Evolutionary conservation across 1,140 invertebrate species (phyloP).

Genomic region (Cydia strobilella): DNA sequence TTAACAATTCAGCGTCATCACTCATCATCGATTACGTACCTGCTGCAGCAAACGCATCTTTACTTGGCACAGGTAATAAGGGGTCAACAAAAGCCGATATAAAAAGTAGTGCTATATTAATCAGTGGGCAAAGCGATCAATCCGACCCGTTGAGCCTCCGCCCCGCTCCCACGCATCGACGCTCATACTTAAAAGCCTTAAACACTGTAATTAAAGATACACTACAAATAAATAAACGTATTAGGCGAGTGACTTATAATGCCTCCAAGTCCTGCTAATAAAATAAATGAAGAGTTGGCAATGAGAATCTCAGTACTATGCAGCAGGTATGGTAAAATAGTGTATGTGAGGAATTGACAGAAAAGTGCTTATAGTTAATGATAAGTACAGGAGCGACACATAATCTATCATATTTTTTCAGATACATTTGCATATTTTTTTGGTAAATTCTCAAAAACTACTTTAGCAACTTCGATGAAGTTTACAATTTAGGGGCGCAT

Average conservation of each 20-base stretch:
- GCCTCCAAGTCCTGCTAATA: slow-evolving; percentile 60
- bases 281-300: slow-evolving; percentile 64
- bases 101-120: slow-evolving; percentile 6
- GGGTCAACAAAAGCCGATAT: background rate
- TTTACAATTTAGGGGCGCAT: no score
- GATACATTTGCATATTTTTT: no score
- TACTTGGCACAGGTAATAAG: background rate
- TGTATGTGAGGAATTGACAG: slow-evolving; percentile 35
- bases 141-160: background rate
- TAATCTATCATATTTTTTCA: no score
- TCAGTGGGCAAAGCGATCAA: slow-evolving; percentile 15
- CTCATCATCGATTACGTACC: background rate
- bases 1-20: no score
- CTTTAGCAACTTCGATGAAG: no score
- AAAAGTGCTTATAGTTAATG: background rate
- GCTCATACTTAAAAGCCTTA: slow-evolving; percentile 44
- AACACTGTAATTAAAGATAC: slow-evolving; percentile 57
- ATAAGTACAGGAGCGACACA: no score
- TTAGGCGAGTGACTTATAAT: slow-evolving; percentile 62
- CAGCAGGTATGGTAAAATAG: background rate
- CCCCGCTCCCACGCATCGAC: slow-evolving; percentile 43
- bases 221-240: slow-evolving; percentile 61
- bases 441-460: no score
- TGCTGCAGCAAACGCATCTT: background rate
- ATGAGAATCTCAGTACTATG: slow-evolving; percentile 37